phyloP scores from a whole-genome alignment of 2,797 vertebrate species.

The Enteromius unitaeniatus region DNA sequence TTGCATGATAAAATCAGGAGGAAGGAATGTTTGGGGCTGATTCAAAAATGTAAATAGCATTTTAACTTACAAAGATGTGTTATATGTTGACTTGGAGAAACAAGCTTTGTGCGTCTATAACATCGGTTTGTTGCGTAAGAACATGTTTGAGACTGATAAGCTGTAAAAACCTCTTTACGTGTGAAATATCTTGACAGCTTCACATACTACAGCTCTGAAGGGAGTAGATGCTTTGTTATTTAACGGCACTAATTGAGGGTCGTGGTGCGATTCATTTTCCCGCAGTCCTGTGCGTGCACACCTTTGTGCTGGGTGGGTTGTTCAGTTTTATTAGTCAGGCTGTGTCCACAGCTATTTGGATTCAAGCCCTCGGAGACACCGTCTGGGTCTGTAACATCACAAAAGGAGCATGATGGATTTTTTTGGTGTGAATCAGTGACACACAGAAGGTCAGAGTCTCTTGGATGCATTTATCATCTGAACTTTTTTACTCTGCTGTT shows the following conservation, averaged over 20 bases:
- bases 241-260: slow-evolving; percentile 39
- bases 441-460: slow-evolving; percentile 14
- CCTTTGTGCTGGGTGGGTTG: slow-evolving; percentile 28
- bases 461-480: slow-evolving; percentile 36
- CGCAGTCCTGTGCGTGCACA: not conserved
- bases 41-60: slow-evolving; percentile 65
- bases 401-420: slow-evolving; percentile 13
- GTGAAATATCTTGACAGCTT: slow-evolving; percentile 38
- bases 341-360: slow-evolving; percentile 3
- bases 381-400: slow-evolving; percentile 5
- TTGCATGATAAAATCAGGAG: slow-evolving; percentile 60
- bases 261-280: slow-evolving; percentile 15
- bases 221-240: slow-evolving; percentile 46
- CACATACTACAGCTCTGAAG: not conserved
- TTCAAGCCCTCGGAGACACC: not conserved
- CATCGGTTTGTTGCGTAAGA: slow-evolving; percentile 56
- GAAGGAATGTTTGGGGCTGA: slow-evolving; percentile 66
- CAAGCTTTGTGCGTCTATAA: not conserved
- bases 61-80: slow-evolving; percentile 57
- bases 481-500: slow-evolving; percentile 33
- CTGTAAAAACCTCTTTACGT: slow-evolving; percentile 6
- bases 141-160: slow-evolving; percentile 52
- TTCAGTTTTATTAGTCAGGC: slow-evolving; percentile 8
- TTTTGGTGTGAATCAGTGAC: slow-evolving; percentile 38
- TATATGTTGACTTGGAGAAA: slow-evolving; percentile 35